Percentiles rank a stretch among this genome's conserved stretches.
Conservation (phyloP, 92 coral and sea anemone species). For the Actinostola sp. region DNA sequence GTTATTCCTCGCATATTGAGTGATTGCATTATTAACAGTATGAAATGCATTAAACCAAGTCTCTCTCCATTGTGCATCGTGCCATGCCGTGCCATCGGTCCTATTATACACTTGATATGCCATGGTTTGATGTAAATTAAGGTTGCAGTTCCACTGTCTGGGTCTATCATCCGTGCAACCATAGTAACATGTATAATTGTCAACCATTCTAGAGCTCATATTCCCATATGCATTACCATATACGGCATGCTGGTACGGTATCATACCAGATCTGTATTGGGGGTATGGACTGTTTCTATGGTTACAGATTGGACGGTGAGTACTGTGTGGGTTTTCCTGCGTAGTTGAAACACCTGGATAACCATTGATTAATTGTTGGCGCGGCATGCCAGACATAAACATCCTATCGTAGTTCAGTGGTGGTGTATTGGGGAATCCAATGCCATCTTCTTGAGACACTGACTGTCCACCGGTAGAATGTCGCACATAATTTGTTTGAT, state of each 20-base stretch:
- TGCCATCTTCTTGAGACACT: too few relatives aligned
- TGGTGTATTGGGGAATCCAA: too few relatives aligned
- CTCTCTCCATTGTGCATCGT: conserved; percentile 48
- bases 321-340: not conserved
- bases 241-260: too few relatives aligned
- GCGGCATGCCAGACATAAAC: too few relatives aligned
- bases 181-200: not conserved
- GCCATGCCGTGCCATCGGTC: not conserved
- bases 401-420: too few relatives aligned
- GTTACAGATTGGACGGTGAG: not conserved
- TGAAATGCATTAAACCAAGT: conserved; percentile 67
- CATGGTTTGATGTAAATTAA: not conserved
- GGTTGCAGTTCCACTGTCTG: not conserved
- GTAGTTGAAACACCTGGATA: not conserved
- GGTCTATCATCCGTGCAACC: not conserved
- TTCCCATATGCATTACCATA: too few relatives aligned
- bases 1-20: conserved; percentile 2
- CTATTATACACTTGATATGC: not conserved
- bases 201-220: not conserved
- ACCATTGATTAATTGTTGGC: too few relatives aligned
- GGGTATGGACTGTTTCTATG: not conserved
- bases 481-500: too few relatives aligned
- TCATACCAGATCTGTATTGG: too few relatives aligned
- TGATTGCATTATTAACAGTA: not conserved
- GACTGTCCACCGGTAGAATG: too few relatives aligned